Conservation (phyloP, 2,888 invertebrate species). For the Ophion costatus region DNA sequence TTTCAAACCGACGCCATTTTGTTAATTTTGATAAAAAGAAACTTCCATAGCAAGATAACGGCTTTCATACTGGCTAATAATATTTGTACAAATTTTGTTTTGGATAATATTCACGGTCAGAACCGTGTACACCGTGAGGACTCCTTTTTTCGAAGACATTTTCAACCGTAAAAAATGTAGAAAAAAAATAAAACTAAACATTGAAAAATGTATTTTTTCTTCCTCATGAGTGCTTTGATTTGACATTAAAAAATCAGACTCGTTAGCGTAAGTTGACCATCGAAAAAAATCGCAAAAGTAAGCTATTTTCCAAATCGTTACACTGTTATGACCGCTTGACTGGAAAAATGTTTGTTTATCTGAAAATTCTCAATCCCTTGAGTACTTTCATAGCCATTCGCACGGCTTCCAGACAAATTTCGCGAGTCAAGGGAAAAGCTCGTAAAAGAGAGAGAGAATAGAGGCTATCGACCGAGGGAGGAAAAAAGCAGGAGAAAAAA, state of each 20-base stretch:
- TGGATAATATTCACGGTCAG: too few species aligned
- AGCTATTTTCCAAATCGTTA: background rate
- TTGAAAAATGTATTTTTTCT: too few species aligned
- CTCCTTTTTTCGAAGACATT: too few species aligned
- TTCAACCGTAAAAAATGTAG: too few species aligned
- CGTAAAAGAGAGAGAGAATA: slow-evolving; percentile 66
- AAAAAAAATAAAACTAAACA: too few species aligned
- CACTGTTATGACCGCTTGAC: background rate
- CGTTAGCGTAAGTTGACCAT: too few species aligned
- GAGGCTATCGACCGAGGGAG: slow-evolving; percentile 67
- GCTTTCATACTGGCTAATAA: too few species aligned
- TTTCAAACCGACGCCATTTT: background rate
- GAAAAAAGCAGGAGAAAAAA: slow-evolving; percentile 66
- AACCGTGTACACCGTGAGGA: background rate
- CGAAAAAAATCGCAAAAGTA: too few species aligned
- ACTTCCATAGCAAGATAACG: background rate
- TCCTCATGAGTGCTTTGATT: too few species aligned
- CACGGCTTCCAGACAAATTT: slow-evolving; percentile 80
- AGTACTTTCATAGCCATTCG: slow-evolving; percentile 34
- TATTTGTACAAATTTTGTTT: too few species aligned
- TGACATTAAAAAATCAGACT: too few species aligned
- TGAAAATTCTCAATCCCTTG: background rate
- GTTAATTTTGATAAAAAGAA: background rate
- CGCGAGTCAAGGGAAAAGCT: slow-evolving; percentile 74
- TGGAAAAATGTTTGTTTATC: background rate